A percentile compares a stretch with the other conserved stretches of the same genome.
phyloP scores from a whole-genome alignment of 2,888 invertebrate genomes.

The Eubasilissa splendida region DNA sequence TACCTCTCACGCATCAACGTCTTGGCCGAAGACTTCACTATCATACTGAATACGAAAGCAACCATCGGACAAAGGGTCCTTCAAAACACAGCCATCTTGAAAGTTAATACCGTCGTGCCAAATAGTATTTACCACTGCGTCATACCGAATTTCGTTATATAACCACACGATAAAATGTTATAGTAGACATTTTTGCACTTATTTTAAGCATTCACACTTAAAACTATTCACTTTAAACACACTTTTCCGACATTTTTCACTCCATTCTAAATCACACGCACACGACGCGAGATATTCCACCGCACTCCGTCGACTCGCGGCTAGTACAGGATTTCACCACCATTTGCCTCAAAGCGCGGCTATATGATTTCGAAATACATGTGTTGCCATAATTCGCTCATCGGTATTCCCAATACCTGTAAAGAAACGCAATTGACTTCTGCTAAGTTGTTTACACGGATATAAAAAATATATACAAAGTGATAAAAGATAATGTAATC shows the following conservation, averaged over 20 bases:
- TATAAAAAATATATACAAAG: too few species aligned
- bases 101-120: slow-evolving; percentile 61
- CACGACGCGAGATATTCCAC: slow-evolving; percentile 62
- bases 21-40: slow-evolving; percentile 77
- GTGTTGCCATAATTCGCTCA: slow-evolving; percentile 62
- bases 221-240: slow-evolving; percentile 74
- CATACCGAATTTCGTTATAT: slow-evolving; percentile 50
- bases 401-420: slow-evolving; percentile 58
- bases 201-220: slow-evolving; percentile 69
- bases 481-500: too few species aligned
- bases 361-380: slow-evolving; percentile 58
- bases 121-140: slow-evolving; percentile 54
- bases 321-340: slow-evolving; percentile 18
- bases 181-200: slow-evolving; percentile 71
- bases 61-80: slow-evolving; percentile 78
- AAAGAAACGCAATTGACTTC: too few species aligned
- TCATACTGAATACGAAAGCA: slow-evolving; percentile 77
- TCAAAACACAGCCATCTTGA: slow-evolving; percentile 84
- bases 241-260: slow-evolving; percentile 69
- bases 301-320: slow-evolving; percentile 61
- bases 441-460: too few species aligned
- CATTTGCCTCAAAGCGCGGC: slow-evolving; percentile 59
- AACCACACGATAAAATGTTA: slow-evolving; percentile 62
- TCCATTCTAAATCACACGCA: slow-evolving; percentile 72
- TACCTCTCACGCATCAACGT: slow-evolving; percentile 78